Percentiles rank a stretch among this genome's conserved stretches.
Conservation (phyloP, 2,113 vertebrate species). For the Pogona vitticeps region DNA sequence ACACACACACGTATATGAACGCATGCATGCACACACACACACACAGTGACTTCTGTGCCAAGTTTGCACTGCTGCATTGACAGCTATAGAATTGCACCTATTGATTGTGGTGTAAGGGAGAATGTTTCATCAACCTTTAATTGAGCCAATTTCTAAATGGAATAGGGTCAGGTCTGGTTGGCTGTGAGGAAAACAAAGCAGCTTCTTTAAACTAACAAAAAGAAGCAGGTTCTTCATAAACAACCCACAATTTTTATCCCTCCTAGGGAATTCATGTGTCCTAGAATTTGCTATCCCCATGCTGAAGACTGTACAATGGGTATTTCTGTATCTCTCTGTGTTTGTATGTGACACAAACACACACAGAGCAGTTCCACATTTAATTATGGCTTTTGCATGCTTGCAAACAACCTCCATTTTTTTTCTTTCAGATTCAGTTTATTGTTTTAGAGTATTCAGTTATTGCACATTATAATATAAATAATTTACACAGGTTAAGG, state of each 20-base stretch:
- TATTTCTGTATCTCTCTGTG: not conserved
- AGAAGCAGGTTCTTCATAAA: constrained; percentile 39
- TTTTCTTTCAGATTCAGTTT: not conserved
- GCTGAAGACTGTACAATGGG: too few relatives aligned
- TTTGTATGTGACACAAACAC: not conserved
- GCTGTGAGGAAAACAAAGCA: constrained; percentile 49
- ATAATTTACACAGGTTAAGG: not conserved
- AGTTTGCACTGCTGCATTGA: not conserved
- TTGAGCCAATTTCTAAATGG: constrained; percentile 54
- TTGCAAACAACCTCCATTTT: not conserved
- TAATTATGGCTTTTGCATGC: not conserved
- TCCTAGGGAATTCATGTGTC: constrained; percentile 23
- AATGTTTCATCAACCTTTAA: constrained; percentile 67
- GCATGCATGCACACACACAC: not conserved
- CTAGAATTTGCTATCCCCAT: constrained; percentile 36
- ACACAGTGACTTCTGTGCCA: not conserved
- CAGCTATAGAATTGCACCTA: constrained; percentile 49
- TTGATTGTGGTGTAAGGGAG: constrained; percentile 50
- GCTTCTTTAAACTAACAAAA: constrained; percentile 7
- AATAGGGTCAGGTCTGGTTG: constrained; percentile 49
- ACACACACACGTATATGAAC: not conserved
- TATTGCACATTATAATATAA: not conserved
- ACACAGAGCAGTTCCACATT: not conserved
- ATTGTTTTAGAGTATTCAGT: not conserved
- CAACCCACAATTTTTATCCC: constrained; percentile 35